Base-by-base conservation (phyloP, 1,140 invertebrate species). In the Mamestra configurata region DNA sequence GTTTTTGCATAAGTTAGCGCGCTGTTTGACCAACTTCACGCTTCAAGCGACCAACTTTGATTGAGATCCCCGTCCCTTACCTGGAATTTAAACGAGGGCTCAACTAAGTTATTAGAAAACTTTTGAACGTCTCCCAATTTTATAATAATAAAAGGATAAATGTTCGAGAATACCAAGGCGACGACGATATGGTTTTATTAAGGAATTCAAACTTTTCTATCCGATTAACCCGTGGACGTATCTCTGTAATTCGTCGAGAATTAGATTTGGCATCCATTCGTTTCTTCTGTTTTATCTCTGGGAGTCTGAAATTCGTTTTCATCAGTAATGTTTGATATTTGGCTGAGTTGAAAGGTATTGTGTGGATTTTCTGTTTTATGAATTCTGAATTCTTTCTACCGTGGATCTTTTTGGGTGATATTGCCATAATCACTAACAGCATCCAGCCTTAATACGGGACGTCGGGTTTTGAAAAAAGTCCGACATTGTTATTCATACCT, bases 1-100 rank as follows among this genome's bases (percentile, higher is more conserved):
- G 84, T 86, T 90, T 88, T 88, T 83, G 86, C 83, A 87, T 86
- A 89, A 88, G 82, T 88, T 89, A 79, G 68, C 79, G 55, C 85
- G 85, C 78, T 86, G 84, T 84, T 88, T 85, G 81, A 75, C 55
- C 40, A 86, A 87, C 37, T 80, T 82, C 27, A 80, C 80, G 80
- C 80, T 82, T 79, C 51, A 82, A 81, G 70, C 79, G 85, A 79
- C 77, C 70, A 91, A 91, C 87, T 91, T 91, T 88, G 85, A 90
- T 91, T 89, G 87, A 87, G 82, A 91, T 85, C 85, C 81, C 13
- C 53, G 35, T 81, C 81, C 82, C 80, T 79, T 85, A 86, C 85
- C 83, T 85, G 82, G 68, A 89, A 90, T 90, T 89, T 88, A 86
- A 87, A 88, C 84, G 61, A 85, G 79, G 79, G 73, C 43, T 57